Base-by-base conservation (phyloP, 2,797 vertebrate species). In the Rhynchonycteris naso region DNA sequence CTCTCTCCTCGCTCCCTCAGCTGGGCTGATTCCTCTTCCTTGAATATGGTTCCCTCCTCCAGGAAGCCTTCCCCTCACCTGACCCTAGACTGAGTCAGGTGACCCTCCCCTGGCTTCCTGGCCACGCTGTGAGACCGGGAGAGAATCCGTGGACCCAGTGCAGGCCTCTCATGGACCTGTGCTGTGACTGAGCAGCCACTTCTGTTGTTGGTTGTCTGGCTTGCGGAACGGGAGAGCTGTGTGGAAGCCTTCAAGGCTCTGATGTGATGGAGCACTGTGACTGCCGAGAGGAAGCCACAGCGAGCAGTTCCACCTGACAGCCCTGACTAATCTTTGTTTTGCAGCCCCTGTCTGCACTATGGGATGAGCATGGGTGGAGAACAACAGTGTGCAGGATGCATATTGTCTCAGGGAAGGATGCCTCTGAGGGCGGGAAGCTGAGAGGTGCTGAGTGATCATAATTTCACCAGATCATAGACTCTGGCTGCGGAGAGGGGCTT, bases 321-420 rank as follows among this genome's bases (percentile, higher is more conserved):
- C 92, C 91, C 30, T 35, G 43, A 61, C 21, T 59, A 26, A 90
- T 66, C 69, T 97, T 86, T 94, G 88, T 96, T 92, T 94, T 75
- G 88, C 96, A 93, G 63, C 90, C 79, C n/a, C 68, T 95, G 56
- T 96, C 75, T 84, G 90, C 93, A 38, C 6, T 33, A n/a, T 21
- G 7, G 93, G 96, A 79, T 87, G 76, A 91, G 30, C 0, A 0
- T 74, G 84, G 96, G 95, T 96, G 33, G 68, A 93, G 90, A 96
- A 78, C 92, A 78, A 61, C 7, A 47, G 81, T 30, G 3, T 72
- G 13, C 92, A 96, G 50, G 58, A n/a, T 33, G 21, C 22, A 0
- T 19, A 0, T 28, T 91, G 13, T 61, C 92, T 82, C 24, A 18
- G 75, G 83, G 93, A 88, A 7, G 93, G 96, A 58, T 15, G 33